Conservation (phyloP, 2,113 vertebrate species). For the Indicator indicator region DNA sequence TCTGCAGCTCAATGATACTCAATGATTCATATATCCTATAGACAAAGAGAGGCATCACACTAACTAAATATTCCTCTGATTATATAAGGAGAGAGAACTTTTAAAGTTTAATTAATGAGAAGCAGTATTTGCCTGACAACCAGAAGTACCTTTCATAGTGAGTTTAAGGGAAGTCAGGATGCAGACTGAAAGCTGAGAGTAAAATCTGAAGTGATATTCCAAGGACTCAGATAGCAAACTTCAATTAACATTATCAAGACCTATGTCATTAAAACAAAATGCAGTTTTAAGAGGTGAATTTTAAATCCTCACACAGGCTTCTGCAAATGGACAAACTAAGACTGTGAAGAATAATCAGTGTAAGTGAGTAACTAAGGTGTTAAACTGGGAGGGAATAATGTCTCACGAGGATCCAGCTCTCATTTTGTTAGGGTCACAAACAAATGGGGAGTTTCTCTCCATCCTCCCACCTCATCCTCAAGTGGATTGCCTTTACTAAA, state of each 20-base stretch:
- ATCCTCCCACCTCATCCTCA: no score
- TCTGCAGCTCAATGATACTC: background rate
- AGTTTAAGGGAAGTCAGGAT: background rate
- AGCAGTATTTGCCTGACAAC: constrained; percentile 1
- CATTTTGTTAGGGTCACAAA: background rate
- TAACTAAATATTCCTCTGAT: background rate
- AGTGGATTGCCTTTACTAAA: background rate
- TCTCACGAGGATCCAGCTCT: background rate
- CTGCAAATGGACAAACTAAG: background rate
- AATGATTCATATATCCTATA: background rate
- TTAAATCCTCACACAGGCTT: background rate
- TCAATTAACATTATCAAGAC: constrained; percentile 19
- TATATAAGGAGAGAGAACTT: background rate
- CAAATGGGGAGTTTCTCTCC: background rate
- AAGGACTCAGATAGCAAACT: background rate
- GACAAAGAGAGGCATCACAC: background rate
- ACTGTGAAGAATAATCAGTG: background rate
- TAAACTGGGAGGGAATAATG: background rate
- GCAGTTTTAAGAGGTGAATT: background rate
- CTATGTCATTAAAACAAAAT: background rate
- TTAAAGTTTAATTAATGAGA: constrained; percentile 4
- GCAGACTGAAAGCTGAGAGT: background rate
- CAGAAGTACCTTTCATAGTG: background rate
- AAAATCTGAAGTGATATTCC: background rate
- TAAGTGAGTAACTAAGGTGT: background rate